These are phyloP conservation scores for Ochropacha duplaris DNA, from an alignment of 2,888 invertebrate species.

Conservation along the genomic window DNA sequence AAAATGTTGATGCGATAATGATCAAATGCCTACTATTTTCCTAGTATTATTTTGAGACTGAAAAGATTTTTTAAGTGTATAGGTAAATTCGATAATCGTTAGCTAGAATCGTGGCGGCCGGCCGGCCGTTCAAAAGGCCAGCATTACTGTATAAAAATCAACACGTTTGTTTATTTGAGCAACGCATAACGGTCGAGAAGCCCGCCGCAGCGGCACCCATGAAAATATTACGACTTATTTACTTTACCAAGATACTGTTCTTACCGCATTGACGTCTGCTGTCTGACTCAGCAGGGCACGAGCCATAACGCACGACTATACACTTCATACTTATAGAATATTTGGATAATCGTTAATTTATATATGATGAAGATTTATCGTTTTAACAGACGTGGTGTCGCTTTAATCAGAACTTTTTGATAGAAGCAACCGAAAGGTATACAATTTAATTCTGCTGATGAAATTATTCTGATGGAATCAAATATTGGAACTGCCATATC, in stretches of 20 bases:
- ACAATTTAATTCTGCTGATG: neutral
- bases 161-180: slow-evolving; percentile 76
- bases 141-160: slow-evolving; percentile 75
- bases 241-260: slow-evolving; percentile 69
- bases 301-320: slow-evolving; percentile 38
- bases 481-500: neutral
- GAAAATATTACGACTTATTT: slow-evolving; percentile 80
- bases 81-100: slow-evolving; percentile 42
- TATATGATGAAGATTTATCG: neutral
- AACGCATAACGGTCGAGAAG: slow-evolving; percentile 66
- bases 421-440: neutral
- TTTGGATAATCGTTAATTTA: neutral
- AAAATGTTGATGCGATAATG: neutral
- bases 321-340: slow-evolving; percentile 28
- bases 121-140: slow-evolving; percentile 52
- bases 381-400: too few relatives aligned
- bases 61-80: slow-evolving; percentile 13
- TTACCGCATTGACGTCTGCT: slow-evolving; percentile 63
- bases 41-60: slow-evolving; percentile 3
- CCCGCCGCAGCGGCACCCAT: slow-evolving; percentile 72
- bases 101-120: slow-evolving; percentile 52
- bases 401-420: too few relatives aligned
- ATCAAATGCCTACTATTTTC: slow-evolving; percentile 3
- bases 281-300: slow-evolving; percentile 53
- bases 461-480: neutral